phyloP scores from a whole-genome alignment of 2,888 invertebrate genomes.

The Meandrusa payeni region DNA sequence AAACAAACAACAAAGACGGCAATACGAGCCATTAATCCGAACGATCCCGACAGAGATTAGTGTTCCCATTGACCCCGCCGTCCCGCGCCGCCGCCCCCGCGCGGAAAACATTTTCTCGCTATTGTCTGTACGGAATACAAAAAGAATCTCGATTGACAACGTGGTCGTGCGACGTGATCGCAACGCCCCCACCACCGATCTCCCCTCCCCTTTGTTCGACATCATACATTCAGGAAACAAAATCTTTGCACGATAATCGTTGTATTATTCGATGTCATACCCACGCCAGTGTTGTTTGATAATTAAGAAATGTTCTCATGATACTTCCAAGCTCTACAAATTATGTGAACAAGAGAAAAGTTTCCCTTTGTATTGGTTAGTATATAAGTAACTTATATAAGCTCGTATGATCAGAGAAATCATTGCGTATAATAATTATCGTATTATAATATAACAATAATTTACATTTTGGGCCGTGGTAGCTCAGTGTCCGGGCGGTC shows the following conservation, averaged over 20 bases:
- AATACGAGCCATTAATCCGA: conserved; percentile 75
- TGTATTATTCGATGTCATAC: conserved; percentile 15
- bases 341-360: not conserved
- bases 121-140: conserved; percentile 69
- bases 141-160: conserved; percentile 69
- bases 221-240: conserved; percentile 20
- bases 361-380: no score
- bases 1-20: conserved; percentile 71
- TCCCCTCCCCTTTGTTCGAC: conserved; percentile 51
- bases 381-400: no score
- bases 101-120: conserved; percentile 71
- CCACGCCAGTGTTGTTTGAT: conserved; percentile 46
- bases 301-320: conserved; percentile 34
- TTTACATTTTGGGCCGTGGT: no score
- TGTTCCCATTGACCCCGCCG: conserved; percentile 64
- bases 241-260: conserved; percentile 15
- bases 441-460: no score
- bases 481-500: no score
- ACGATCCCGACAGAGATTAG: conserved; percentile 75
- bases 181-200: conserved; percentile 37
- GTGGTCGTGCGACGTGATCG: conserved; percentile 39
- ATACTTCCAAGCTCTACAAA: conserved; percentile 1
- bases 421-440: no score
- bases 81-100: conserved; percentile 47
- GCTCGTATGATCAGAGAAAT: no score